A percentile compares a stretch with the other conserved stretches of the same genome.
Conservation (phyloP, 2,797 vertebrate species). For the Varecia variegata region DNA sequence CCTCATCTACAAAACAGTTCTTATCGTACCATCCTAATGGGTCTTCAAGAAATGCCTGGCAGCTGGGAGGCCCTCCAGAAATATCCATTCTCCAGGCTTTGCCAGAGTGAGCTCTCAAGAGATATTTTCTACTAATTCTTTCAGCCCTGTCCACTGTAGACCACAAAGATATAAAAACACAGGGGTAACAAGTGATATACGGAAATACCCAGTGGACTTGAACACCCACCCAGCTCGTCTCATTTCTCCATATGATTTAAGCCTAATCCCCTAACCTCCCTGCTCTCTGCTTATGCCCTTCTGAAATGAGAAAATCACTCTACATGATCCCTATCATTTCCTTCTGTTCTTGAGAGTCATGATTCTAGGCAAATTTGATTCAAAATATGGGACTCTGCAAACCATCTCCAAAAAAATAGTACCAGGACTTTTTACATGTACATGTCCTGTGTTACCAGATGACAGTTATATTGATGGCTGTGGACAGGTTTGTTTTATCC, state of each 20-base stretch:
- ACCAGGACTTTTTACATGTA: background rate
- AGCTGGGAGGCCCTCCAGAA: background rate
- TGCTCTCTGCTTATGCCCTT: background rate
- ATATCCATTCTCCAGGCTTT: background rate
- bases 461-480: too few species aligned
- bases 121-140: background rate
- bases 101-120: background rate
- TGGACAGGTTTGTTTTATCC: background rate
- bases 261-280: background rate
- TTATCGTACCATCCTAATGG: too few species aligned
- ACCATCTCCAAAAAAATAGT: background rate
- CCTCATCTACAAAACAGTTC: background rate
- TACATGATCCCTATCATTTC: background rate
- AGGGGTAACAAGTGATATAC: background rate
- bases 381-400: background rate
- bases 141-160: background rate
- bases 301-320: background rate
- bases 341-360: background rate
- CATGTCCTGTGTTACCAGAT: background rate
- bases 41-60: background rate
- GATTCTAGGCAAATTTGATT: background rate
- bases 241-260: background rate
- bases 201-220: background rate
- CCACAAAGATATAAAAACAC: background rate
- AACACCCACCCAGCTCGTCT: background rate